Percentiles rank a stretch among this genome's conserved stretches.
Evolutionary conservation across 35 echinoderm and acorn worm genomes (phyloP).

Genomic region (Heliocidaris erythrogramma): DNA sequence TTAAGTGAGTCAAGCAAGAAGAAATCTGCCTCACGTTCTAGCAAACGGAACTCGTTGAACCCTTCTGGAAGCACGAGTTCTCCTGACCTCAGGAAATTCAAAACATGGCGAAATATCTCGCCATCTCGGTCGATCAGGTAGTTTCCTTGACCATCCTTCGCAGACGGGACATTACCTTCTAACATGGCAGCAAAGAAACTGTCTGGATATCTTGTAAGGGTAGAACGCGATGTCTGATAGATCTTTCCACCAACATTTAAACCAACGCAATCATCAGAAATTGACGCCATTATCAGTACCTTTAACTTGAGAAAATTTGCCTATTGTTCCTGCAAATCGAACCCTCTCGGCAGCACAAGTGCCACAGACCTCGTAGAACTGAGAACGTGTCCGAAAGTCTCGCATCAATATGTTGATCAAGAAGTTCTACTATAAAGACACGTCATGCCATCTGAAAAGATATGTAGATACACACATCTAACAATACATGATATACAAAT

Average conservation of each 20-base stretch:
- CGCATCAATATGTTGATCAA: too few species aligned
- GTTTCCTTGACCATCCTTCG: slow-evolving; percentile 48
- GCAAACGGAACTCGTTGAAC: slow-evolving; percentile 54
- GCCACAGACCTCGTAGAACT: too few species aligned
- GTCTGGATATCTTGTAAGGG: neutral
- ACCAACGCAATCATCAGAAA: neutral
- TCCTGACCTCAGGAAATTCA: slow-evolving; percentile 52
- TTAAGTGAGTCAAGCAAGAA: slow-evolving; percentile 38
- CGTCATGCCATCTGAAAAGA: too few species aligned
- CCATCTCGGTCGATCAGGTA: slow-evolving; percentile 62
- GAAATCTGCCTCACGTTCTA: slow-evolving; percentile 56
- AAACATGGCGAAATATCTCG: slow-evolving; percentile 62
- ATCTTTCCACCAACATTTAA: slow-evolving; percentile 37
- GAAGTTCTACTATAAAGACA: too few species aligned
- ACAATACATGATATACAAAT: too few species aligned
- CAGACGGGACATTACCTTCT: neutral
- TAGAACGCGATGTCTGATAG: neutral
- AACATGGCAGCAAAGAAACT: neutral
- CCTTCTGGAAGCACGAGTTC: slow-evolving; percentile 45
- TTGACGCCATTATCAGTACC: too few species aligned
- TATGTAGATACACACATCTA: too few species aligned
- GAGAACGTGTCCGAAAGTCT: too few species aligned
- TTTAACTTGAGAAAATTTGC: too few species aligned
- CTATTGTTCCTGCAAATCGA: too few species aligned
- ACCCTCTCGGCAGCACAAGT: too few species aligned